Evolutionary conservation across 2,888 invertebrate genomes (phyloP).

Genomic region (Folsomia candida): DNA sequence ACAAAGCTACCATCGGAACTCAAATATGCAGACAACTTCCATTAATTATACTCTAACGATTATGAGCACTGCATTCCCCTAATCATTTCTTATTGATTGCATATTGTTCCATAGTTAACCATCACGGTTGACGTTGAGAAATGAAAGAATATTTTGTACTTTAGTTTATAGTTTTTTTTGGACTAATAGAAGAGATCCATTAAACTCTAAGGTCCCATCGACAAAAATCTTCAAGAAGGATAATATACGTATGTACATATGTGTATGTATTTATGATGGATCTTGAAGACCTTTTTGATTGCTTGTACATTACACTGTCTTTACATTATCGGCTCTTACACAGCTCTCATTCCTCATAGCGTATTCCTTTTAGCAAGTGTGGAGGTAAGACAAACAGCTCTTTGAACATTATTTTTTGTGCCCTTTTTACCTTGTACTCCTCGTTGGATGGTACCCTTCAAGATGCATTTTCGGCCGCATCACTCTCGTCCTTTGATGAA

Average conservation of each 20-base stretch:
- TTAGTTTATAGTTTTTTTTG: no score
- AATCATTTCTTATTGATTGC: constrained; percentile 36
- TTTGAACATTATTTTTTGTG: constrained; percentile 16
- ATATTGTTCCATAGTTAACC: constrained; percentile 31
- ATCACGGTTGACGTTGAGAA: not conserved
- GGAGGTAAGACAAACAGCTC: constrained; percentile 27
- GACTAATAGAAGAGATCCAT: no score
- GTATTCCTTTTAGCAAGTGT: not conserved
- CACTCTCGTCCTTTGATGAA: constrained; percentile 8
- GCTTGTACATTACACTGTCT: not conserved
- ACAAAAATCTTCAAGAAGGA: no score
- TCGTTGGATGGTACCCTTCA: not conserved
- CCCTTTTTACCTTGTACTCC: constrained; percentile 3
- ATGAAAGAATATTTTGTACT: not conserved
- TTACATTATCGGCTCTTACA: not conserved
- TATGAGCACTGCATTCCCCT: constrained; percentile 17
- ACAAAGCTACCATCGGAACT: no score
- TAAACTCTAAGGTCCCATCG: no score
- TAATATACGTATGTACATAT: no score
- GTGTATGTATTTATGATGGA: no score
- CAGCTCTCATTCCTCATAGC: not conserved
- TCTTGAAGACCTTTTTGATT: not conserved
- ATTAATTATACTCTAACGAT: constrained; percentile 2
- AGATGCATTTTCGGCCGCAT: constrained; percentile 14
- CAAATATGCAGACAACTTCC: not conserved